Base-by-base conservation (phyloP, 2,113 vertebrate species). In the Oreamnos americanus region DNA sequence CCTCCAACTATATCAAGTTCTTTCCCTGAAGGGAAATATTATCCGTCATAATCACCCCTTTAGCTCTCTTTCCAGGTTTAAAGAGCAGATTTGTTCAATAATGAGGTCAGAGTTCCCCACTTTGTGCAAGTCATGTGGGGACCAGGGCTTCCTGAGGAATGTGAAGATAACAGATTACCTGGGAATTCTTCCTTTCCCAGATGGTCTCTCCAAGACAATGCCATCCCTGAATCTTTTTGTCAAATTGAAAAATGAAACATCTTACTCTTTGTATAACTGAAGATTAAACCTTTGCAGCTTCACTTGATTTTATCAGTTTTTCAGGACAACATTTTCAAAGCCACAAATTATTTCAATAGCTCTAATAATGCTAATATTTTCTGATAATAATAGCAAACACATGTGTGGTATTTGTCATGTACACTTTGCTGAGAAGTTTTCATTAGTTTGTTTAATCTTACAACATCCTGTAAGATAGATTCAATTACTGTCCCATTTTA, bases 281-380 rank as follows among this genome's bases (percentile, higher is more conserved):
- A 96, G 30, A 36, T 58, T n/a, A 88, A 87, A 67, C 8, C 28
- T 96, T 76, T 79, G 49, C 51, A 57, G 23, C 12, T 87, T 79
- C 36, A 53, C 57, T 83, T 86, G 47, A 96, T 39, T 76, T 84
- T 89, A 67, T 92, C 36, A 90, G 67, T 11, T 87, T 94, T 95
- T 78, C 6, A 74, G 51, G 43, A 45, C 51, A 94, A 45, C 45
- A 10, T 87, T 96, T 96, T 95, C 49, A 95, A 96, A 97, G 36
- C n/a, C 62, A 45, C 28, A 36, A 6, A 39, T 86, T 88, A 91
- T 86, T 93, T 93, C 25, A 55, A 26, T 12, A 95, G 71, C 64
- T 96, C 30, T 45, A 30, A 14, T 19, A 86, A 83, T 19, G 21
- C 39, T 81, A 88, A 21, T 25, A n/a, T 33, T 64, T 96, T 97